Percentiles rank a stretch among this genome's conserved stretches.
Evolutionary conservation across 2,797 vertebrate genomes (phyloP).

Genomic region (Anguilla marmorata): DNA sequence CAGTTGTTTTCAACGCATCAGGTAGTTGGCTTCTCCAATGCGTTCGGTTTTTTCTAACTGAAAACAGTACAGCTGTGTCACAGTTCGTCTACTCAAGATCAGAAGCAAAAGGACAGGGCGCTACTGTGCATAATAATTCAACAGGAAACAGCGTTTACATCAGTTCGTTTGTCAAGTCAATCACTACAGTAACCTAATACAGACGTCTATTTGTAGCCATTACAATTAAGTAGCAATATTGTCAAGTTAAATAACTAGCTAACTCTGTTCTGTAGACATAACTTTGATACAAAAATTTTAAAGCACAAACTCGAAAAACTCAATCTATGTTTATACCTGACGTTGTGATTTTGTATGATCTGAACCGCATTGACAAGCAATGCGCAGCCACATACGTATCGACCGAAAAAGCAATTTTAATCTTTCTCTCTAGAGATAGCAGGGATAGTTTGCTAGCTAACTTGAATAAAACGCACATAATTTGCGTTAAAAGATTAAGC

Average conservation of each 20-base stretch:
- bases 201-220: background rate
- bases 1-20: background rate
- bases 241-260: background rate
- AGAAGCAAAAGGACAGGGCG: background rate
- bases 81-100: background rate
- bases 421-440: background rate
- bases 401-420: background rate
- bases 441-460: background rate
- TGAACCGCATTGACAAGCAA: background rate
- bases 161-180: background rate
- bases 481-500: slow-evolving; percentile 15
- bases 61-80: background rate
- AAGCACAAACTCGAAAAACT: background rate
- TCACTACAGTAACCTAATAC: background rate
- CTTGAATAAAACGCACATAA: slow-evolving; percentile 8
- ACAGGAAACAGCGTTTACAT: background rate
- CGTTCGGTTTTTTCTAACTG: background rate
- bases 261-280: background rate
- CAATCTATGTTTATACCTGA: background rate
- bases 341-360: background rate
- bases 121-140: background rate
- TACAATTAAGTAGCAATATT: background rate
- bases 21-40: background rate
- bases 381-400: background rate
- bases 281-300: background rate